Base-by-base conservation (phyloP, 2,113 vertebrate species). In the Microcebus ravelobensis region DNA sequence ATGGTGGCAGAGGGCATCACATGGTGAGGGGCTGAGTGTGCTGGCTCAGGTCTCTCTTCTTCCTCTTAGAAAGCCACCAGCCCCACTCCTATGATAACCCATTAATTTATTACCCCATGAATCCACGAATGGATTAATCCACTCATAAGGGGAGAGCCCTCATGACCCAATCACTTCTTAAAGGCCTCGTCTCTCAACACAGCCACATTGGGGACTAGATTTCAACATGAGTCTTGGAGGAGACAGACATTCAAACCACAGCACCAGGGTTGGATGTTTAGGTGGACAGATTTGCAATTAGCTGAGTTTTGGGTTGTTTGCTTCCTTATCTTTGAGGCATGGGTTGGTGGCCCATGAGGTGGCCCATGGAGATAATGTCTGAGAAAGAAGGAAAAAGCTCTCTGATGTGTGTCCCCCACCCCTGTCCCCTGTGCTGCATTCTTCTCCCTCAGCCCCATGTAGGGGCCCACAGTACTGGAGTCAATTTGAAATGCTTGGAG, bases 281-380 rank as follows among this genome's bases (percentile, higher is more conserved):
- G 2, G 27, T 59, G 55, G 34, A 63, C 13, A 73, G 68, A 79
- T 36, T 59, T 91, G 1, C 8, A 55, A 50, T 57, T 18, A 42
- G 57, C 34, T 55, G 57, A 45, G 61, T 61, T 55, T 59, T 20
- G n/a, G 45, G 55, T 88, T 76, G 27, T 59, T 90, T 50, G 20
- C 61, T 85, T 74, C 10, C 50, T 79, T 84, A n/a, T 68, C 63
- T 74, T 79, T 94, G 34, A 92, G 34, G 63, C 83, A 94, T 61
- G 59, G 36, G 45, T 87, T 55, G 68, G 11, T 71, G 42, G 42
- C 42, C 42, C 5, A 67, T 82, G 15, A 13, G 34, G 21, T 76
- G 29, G 48, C 45, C 34, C 6, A 34, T 39, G 45, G 50, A 55
- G 31, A n/a, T 71, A 17, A 85, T 21, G 50, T 77, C n/a, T 31